Percentiles rank a stretch among this genome's conserved stretches.
Conservation (phyloP, 2,113 vertebrate species). For the Vireo altiloquus region DNA sequence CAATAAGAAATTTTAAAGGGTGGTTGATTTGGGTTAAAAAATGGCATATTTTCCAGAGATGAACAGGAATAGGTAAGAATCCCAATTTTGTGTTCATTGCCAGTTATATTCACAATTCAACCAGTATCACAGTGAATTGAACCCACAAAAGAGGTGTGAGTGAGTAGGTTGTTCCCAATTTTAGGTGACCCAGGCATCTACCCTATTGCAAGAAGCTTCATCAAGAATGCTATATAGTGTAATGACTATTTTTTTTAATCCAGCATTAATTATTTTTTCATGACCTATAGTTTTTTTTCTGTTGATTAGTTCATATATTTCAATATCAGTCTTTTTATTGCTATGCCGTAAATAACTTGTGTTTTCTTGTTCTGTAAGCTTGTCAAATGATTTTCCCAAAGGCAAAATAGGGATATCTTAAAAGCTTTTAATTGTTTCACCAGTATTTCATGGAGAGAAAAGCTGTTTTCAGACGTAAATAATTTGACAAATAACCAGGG, state of each 20-base stretch:
- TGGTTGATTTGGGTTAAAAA: background rate
- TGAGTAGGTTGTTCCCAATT: background rate
- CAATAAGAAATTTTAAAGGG: background rate
- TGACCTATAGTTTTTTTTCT: background rate
- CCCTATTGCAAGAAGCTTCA: background rate
- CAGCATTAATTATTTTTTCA: background rate
- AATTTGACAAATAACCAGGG: background rate
- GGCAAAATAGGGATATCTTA: background rate
- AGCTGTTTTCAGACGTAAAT: background rate
- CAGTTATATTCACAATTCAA: background rate
- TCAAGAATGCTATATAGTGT: background rate
- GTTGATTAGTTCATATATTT: background rate
- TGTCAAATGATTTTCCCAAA: background rate
- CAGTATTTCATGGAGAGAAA: background rate
- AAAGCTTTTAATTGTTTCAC: slow-evolving; percentile 6
- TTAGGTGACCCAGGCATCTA: background rate
- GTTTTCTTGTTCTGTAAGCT: background rate
- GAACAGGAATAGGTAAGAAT: background rate
- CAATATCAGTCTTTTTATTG: background rate
- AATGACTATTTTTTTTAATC: background rate
- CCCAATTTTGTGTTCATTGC: background rate
- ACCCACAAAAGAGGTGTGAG: background rate
- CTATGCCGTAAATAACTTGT: background rate
- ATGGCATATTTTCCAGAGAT: background rate
- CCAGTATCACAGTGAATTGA: background rate